Evolutionary conservation across 1,140 invertebrate species (phyloP), one percentile per base, ranked within the genome.

Genomic region (Arctopsyche grandis): DNA sequence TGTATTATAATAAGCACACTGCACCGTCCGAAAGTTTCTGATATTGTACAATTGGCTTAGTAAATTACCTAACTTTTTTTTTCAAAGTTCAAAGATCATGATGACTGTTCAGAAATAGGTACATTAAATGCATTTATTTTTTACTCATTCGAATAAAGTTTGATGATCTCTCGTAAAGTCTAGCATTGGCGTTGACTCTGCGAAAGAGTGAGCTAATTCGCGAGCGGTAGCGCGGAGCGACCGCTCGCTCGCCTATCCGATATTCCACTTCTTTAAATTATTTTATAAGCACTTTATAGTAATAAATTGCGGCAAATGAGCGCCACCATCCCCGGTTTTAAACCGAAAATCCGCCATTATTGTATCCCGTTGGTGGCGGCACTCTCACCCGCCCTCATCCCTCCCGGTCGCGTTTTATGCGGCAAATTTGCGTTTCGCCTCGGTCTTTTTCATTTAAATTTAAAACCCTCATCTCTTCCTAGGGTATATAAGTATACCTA

Each of bases 401-500:
- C 21, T 4, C 58, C n/a, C n/a, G 16, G 9, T 21, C 63, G 63
- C 77, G 79, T 79, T 82, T 80, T 82, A 82, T 82, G 79, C 79
- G 81, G 81, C 81, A 82, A 82, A 82, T 82, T 82, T 82, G 81
- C 81, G 81, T 82, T 82, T 82, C 81, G 81, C 81, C 77, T 73
- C 81, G 81, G 81, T 82, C 81, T 82, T 82, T 82, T 82, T 82
- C 81, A 82, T 82, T 82, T 82, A 82, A 82, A 82, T 82, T 82
- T 82, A 82, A 78, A 80, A 82, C 81, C 81, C 81, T 82, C 81
- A 80, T 82, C 81, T 82, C 81, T 21, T 24, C 22, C 19, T 16
- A 16, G 12, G 7, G 22, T 9, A 24, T 26, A 66, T 29, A 22
- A 14, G 24, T 69, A 29, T 21, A 16, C 16, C 29, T 29, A 46